phyloP scores from a whole-genome alignment of 1,140 invertebrate genomes.

The Ceratosolen fusciceps region DNA sequence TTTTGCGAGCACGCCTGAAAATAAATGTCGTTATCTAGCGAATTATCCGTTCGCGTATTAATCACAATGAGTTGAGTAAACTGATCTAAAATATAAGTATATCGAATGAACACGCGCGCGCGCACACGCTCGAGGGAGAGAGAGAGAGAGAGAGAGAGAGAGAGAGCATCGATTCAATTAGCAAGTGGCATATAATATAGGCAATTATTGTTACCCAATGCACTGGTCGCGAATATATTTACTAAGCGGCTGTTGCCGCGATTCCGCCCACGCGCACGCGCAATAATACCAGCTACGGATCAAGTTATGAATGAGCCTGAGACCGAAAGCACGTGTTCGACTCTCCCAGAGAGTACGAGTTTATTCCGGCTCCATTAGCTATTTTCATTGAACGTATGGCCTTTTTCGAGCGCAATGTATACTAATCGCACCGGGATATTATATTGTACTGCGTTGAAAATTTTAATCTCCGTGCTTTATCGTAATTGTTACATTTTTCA shows the following conservation, averaged over 20 bases:
- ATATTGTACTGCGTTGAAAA: not conserved
- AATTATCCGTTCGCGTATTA: not conserved
- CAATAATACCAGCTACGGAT: conserved; percentile 25
- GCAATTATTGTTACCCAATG: conserved; percentile 38
- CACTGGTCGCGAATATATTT: conserved; percentile 28
- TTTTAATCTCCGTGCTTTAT: not conserved
- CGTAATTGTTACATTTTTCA: not conserved
- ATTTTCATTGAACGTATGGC: conserved; percentile 11
- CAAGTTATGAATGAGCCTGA: not conserved
- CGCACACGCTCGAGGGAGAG: not conserved
- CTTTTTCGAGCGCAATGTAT: not conserved
- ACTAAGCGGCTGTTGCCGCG: not conserved
- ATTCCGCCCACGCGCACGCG: conserved; percentile 29
- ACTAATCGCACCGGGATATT: not conserved
- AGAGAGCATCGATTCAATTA: conserved; percentile 31
- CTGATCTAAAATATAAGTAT: not conserved
- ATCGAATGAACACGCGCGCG: not conserved
- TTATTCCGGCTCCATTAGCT: not conserved
- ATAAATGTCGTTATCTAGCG: not conserved
- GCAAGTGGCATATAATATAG: conserved; percentile 33
- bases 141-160: not conserved
- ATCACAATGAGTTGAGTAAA: not conserved
- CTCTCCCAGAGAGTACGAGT: not conserved
- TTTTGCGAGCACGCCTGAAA: not conserved
- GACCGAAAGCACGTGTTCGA: conserved; percentile 18